These are phyloP conservation scores for Jaculus jaculus DNA, from an alignment of 2,113 vertebrate species.

Conservation along the genomic window DNA sequence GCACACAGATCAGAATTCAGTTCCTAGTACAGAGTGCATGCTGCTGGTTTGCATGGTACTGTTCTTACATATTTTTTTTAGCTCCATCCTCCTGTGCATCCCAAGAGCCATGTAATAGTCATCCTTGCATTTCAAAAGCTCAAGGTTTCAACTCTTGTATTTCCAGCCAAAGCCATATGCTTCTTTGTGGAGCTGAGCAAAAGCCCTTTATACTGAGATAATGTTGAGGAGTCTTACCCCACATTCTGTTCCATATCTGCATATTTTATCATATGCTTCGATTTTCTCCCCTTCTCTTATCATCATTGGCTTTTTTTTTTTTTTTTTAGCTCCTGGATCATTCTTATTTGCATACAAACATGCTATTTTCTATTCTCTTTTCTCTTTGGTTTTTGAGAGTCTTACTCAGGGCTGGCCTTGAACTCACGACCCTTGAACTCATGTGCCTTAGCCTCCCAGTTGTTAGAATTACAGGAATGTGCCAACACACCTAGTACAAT, in stretches of 20 bases:
- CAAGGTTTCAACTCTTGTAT: not conserved
- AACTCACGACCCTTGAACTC: not conserved
- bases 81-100: not conserved
- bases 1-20: not conserved
- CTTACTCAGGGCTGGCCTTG: not conserved
- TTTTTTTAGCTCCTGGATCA: not conserved
- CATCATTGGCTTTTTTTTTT: fast-evolving
- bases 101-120: not conserved
- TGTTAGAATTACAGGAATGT: not conserved
- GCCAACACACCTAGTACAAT: not conserved
- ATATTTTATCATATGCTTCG: not conserved
- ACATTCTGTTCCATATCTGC: fast-evolving
- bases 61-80: not conserved
- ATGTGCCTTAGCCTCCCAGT: not conserved
- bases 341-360: not conserved
- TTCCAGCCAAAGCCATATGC: not conserved
- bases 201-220: not conserved
- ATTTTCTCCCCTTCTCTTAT: not conserved
- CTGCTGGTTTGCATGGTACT: fast-evolving
- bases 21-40: not conserved
- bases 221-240: not conserved
- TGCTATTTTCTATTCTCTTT: not conserved
- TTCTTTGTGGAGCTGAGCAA: not conserved
- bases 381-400: not conserved
- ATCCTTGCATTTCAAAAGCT: not conserved